Conservation (phyloP, 2,888 invertebrate species). For the Hydraecia micacea region DNA sequence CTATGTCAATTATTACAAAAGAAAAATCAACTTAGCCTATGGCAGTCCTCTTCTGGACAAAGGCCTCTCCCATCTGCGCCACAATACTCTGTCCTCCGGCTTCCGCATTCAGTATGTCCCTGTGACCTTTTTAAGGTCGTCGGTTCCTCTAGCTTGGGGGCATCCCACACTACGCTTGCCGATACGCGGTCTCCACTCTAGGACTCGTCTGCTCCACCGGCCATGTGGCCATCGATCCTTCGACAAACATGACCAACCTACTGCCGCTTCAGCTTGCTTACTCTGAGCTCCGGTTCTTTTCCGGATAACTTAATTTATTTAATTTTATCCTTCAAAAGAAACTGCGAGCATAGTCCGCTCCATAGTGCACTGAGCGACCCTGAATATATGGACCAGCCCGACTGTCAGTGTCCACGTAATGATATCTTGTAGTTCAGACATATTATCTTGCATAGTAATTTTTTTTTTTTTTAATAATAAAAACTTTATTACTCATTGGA, state of each 20-base stretch:
- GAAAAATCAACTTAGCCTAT: background rate
- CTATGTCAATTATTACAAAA: background rate
- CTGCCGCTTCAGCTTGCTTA: background rate
- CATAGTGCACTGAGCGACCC: too few relatives aligned
- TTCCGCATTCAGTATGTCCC: background rate
- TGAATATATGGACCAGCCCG: background rate
- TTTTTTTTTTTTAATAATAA: too few relatives aligned
- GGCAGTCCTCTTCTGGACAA: background rate
- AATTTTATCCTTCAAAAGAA: background rate
- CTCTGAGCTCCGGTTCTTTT: background rate
- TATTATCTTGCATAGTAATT: too few relatives aligned
- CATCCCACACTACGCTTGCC: background rate
- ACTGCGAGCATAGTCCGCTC: background rate
- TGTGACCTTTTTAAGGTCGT: background rate
- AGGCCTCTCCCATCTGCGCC: too few relatives aligned
- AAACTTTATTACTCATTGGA: too few relatives aligned
- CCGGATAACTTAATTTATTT: background rate
- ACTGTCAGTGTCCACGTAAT: background rate
- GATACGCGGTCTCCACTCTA: background rate
- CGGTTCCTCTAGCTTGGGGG: accelerated
- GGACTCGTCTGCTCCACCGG: background rate
- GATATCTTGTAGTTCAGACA: background rate
- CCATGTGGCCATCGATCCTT: background rate
- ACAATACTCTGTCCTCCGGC: background rate
- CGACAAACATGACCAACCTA: background rate